phyloP scores from a whole-genome alignment of 1,140 invertebrate species.

The Notospermus geniculatus region DNA sequence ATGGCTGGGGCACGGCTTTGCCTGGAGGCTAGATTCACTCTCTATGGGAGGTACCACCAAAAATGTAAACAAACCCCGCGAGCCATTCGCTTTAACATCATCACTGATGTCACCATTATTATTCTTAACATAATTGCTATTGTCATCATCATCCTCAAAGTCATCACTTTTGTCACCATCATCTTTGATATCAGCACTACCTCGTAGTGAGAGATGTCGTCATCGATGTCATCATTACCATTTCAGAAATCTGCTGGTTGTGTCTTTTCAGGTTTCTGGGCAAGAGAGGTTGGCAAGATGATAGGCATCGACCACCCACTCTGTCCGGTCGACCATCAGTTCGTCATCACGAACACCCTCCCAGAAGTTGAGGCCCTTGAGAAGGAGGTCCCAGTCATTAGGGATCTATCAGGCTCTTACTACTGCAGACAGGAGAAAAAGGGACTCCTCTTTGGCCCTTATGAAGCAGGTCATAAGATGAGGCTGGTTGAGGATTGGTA shows the following conservation, averaged over 20 bases:
- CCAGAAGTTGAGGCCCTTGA: slow-evolving; percentile 46
- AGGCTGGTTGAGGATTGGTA: slow-evolving; percentile 54
- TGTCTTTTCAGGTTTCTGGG: slow-evolving; percentile 53
- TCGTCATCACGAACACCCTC: slow-evolving; percentile 49
- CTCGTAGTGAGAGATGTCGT: neutral
- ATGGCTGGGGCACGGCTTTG: no score
- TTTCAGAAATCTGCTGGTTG: no score
- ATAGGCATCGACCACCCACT: slow-evolving; percentile 48
- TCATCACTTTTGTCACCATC: no score
- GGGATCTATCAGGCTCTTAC: slow-evolving; percentile 57
- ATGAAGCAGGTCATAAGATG: slow-evolving; percentile 52
- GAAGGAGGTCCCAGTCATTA: slow-evolving; percentile 54
- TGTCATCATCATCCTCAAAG: no score
- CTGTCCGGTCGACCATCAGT: slow-evolving; percentile 57
- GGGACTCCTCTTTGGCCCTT: slow-evolving; percentile 56
- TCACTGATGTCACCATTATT: no score
- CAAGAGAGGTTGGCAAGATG: slow-evolving; percentile 50
- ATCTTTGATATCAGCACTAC: no score
- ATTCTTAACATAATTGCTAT: no score
- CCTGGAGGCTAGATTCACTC: no score
- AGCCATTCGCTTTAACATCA: no score
- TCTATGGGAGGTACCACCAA: no score
- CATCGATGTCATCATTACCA: neutral
- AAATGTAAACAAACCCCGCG: no score
- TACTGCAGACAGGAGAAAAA: slow-evolving; percentile 54